Conservation (phyloP, 2,113 vertebrate genomes). For the Dermatemys mawii region DNA sequence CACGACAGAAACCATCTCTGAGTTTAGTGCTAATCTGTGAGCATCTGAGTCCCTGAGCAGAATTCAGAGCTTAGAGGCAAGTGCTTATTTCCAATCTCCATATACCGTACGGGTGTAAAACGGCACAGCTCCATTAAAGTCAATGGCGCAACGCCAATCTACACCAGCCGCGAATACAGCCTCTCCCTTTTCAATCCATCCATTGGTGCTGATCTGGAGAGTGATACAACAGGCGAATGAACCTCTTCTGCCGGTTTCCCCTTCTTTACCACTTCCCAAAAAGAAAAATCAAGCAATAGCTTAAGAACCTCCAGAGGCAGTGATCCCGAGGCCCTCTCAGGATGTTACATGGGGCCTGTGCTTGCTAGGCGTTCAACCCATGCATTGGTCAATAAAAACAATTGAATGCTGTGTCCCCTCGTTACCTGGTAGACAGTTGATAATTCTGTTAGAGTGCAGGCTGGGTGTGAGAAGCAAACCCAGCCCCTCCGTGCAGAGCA, state of each 20-base stretch:
- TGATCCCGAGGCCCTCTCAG: background rate
- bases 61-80: background rate
- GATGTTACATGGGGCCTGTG: background rate
- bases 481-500: background rate
- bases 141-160: background rate
- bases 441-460: background rate
- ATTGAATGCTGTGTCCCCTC: background rate
- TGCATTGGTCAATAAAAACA: background rate
- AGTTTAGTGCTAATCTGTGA: background rate
- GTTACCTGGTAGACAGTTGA: background rate
- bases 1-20: background rate
- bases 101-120: background rate
- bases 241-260: background rate
- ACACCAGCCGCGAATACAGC: background rate
- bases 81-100: background rate
- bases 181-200: background rate
- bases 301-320: background rate
- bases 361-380: background rate
- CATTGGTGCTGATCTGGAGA: background rate
- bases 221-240: background rate
- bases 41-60: background rate
- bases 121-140: background rate
- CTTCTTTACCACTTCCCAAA: background rate
- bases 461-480: background rate
- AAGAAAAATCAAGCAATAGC: background rate